Evolutionary conservation across 2,113 vertebrate species (phyloP).

Genomic region (Halichoeres trimaculatus): DNA sequence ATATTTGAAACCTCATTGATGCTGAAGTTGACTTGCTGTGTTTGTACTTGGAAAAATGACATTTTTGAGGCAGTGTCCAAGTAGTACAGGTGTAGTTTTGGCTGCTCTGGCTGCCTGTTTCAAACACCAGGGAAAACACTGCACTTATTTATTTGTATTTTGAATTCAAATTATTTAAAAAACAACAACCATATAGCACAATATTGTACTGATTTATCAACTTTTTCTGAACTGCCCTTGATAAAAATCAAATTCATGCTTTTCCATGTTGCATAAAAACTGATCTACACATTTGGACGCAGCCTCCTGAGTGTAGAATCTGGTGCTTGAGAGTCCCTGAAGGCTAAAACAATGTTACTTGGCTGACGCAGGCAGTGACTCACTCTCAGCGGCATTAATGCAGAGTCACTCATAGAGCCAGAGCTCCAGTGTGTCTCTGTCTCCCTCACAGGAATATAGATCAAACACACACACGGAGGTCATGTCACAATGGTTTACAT

Average conservation of each 20-base stretch:
- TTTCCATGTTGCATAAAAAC: no score
- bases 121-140: not conserved
- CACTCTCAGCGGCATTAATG: conserved; percentile 63
- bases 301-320: conserved; percentile 32
- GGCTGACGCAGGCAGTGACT: conserved; percentile 57
- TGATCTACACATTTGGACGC: conserved; percentile 9
- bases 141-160: not conserved
- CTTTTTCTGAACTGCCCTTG: no score
- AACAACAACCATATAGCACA: no score
- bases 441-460: not conserved
- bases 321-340: conserved; percentile 44
- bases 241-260: no score
- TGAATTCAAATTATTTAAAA: no score
- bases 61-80: not conserved
- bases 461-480: not conserved
- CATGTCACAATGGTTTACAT: not conserved
- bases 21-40: no score
- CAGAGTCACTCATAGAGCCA: conserved; percentile 57
- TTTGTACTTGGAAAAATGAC: no score
- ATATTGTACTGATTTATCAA: not conserved
- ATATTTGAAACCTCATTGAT: no score
- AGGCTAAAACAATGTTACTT: conserved; percentile 44
- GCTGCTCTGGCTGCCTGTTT: not conserved
- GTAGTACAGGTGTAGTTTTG: not conserved
- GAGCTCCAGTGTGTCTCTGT: conserved; percentile 14